Percentiles rank a stretch among this genome's conserved stretches.
Evolutionary conservation across 2,888 invertebrate genomes (phyloP).

Genomic region (Leucoptera coffeella): DNA sequence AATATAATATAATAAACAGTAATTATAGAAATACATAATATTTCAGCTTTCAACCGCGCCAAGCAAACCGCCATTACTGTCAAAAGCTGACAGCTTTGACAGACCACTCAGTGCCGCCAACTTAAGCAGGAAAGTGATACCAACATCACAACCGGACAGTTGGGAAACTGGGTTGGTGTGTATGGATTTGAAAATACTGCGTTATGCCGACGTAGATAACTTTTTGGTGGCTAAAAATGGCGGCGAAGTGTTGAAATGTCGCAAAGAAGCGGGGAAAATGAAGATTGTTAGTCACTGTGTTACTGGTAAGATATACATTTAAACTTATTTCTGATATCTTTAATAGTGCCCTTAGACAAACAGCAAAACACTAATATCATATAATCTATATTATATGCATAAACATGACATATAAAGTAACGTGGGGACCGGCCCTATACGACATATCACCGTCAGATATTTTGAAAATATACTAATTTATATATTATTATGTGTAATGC

Average conservation of each 20-base stretch:
- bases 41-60: too few species aligned
- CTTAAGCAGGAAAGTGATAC: constrained; percentile 12
- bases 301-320: background rate
- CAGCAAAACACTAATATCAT: background rate
- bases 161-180: constrained; percentile 27
- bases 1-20: too few species aligned
- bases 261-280: constrained; percentile 14
- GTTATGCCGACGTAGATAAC: constrained; percentile 14
- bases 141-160: constrained; percentile 8
- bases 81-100: constrained; percentile 17
- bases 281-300: background rate
- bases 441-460: too few species aligned
- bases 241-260: constrained; percentile 31
- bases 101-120: constrained; percentile 25
- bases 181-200: constrained; percentile 24
- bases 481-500: too few species aligned
- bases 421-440: too few species aligned
- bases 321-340: background rate
- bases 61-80: too few species aligned
- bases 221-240: constrained; percentile 30
- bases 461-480: too few species aligned
- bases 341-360: background rate
- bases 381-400: too few species aligned
- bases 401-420: too few species aligned
- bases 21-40: too few species aligned